Base-by-base conservation (phyloP, 2,888 invertebrate species). In the Meghimatium bilineatum region DNA sequence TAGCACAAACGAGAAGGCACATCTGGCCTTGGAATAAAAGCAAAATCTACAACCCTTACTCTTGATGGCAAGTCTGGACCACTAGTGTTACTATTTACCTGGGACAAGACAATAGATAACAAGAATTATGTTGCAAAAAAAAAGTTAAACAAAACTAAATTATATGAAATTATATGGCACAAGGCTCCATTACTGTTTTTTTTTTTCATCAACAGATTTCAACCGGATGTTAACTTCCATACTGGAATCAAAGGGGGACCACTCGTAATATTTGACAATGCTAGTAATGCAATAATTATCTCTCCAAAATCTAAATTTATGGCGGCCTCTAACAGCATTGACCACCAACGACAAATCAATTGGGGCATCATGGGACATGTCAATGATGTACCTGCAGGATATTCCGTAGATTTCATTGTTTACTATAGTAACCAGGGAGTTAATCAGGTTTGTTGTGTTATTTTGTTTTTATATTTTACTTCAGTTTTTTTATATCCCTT, bases 291-390 rank as follows among this genome's bases (percentile, higher is more conserved):
- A 20, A 49, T 90, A 14, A 83, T 91, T 38, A 88, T 90, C 72
- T 89, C 90, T 44, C 88, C 91, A 3, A 86, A 87, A 52, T 87
- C 87, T 60, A 85, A 90, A 72, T 90, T 89, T 69, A 91, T 91
- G 91, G 84, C 89, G 1, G 87, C 88, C 20, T 88, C 89, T 12
- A 74, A 87, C 77, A 87, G 85, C 85, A 87, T 88, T 76, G 85
- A 88, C 38, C 38, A 36, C 8, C 63, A 82, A 17, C 79, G 83
- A 29, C 87, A 87, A 26, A 80, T 91, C n/a, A 81, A 84, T 76
- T 90, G 87, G 87, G 91, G 91, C n/a, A 86, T 90, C 1, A 89
- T 90, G 89, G 91, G 91, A 49, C 89, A 89, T 10, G 89, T 89
- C 20, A 86, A 89, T n/a, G 66, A 63, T 20, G 84, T 89, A 17